phyloP scores from a whole-genome alignment of 2,888 invertebrate genomes.

The Megaustenia siamemsis region DNA sequence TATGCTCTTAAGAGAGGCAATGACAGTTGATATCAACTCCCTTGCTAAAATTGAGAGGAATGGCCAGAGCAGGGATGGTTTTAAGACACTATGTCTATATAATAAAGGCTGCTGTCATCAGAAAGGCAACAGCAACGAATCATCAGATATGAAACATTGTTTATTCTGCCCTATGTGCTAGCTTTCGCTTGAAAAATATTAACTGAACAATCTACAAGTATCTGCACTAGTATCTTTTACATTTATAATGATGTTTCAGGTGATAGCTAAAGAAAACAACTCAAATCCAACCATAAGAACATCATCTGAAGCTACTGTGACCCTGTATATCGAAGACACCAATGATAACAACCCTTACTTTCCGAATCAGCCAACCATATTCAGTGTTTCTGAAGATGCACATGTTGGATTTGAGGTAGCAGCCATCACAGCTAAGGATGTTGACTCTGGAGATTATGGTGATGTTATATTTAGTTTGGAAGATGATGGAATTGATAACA shows the following conservation, averaged over 20 bases:
- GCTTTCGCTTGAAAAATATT: no score
- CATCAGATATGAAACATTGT: no score
- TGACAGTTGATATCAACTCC: no score
- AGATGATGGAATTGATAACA: constrained; percentile 10
- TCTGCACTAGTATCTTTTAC: not conserved
- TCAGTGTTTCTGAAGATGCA: constrained; percentile 66
- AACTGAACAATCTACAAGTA: not conserved
- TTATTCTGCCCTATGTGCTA: no score
- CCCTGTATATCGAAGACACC: constrained; percentile 86
- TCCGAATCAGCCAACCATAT: constrained; percentile 58
- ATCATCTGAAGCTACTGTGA: constrained; percentile 83
- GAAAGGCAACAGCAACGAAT: no score
- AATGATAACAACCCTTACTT: constrained; percentile 90
- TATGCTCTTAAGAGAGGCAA: no score
- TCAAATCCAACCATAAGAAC: constrained; percentile 3
- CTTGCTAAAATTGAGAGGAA: no score
- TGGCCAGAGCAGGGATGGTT: no score
- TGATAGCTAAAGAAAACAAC: constrained; percentile 43
- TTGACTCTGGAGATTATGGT: constrained; percentile 82
- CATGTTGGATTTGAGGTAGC: constrained; percentile 80
- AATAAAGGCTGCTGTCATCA: no score
- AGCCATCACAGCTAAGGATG: constrained; percentile 87
- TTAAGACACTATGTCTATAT: no score
- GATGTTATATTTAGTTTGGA: constrained; percentile 86
- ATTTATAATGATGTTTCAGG: constrained; percentile 15